Percentiles rank a stretch among this genome's conserved stretches.
phyloP scores from a whole-genome alignment of 2,888 invertebrate species.

The Polyploca ridens region DNA sequence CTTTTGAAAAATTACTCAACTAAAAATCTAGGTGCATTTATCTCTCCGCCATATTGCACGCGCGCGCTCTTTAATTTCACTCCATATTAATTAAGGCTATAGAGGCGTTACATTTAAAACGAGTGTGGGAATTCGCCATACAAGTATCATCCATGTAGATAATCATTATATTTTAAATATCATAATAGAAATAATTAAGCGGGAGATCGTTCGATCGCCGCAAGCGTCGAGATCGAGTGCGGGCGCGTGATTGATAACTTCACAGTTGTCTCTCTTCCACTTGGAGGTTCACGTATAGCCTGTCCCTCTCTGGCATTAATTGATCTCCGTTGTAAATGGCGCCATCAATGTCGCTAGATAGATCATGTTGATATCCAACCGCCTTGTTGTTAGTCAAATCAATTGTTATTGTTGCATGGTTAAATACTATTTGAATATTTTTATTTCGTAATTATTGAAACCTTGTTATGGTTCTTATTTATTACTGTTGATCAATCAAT shows the following conservation, averaged over 20 bases:
- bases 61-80: constrained; percentile 26
- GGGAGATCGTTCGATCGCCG: constrained; percentile 74
- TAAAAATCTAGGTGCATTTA: too few species aligned
- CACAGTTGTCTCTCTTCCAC: constrained; percentile 52
- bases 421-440: constrained; percentile 13
- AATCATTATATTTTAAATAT: constrained; percentile 80
- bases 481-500: background rate
- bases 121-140: constrained; percentile 76
- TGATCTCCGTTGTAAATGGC: constrained; percentile 77
- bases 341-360: constrained; percentile 76
- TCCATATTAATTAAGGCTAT: constrained; percentile 55
- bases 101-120: constrained; percentile 47
- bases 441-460: constrained; percentile 6
- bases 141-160: constrained; percentile 56
- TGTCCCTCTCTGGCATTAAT: constrained; percentile 72
- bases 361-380: constrained; percentile 69
- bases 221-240: constrained; percentile 74
- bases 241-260: constrained; percentile 81
- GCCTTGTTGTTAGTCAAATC: constrained; percentile 69
- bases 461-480: constrained; percentile 3
- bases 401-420: constrained; percentile 59
- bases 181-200: constrained; percentile 84
- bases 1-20: too few species aligned
- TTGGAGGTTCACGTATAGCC: constrained; percentile 28
- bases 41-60: background rate